Evolutionary conservation across 2,113 vertebrate genomes (phyloP), one percentile per base, ranked within the genome.

Genomic region (Nymphicus hollandicus): DNA sequence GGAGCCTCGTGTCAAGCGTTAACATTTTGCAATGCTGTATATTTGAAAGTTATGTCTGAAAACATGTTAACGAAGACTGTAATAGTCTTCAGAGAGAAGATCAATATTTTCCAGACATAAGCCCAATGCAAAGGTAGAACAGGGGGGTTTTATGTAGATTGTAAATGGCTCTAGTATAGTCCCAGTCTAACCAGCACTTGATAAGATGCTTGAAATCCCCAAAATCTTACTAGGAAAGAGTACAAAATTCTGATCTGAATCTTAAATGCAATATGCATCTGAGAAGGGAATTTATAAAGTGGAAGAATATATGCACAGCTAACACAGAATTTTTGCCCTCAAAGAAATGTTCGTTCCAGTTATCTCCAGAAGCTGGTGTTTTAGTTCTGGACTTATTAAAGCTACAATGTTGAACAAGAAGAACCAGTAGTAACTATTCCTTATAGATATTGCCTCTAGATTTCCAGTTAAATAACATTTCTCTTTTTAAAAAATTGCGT

Each of bases 1-100:
- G 55, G 33, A 89, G 25, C 37, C 84, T 95, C 55, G 63, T 60
- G 50, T 81, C 91, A 91, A 81, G 25, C 24, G 85, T 91, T 89
- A 91, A 61, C 33, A 69, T 85, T 91, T 72, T 92, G 68, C 65
- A 66, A 61, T 94, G 70, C 28, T 49, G 16, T 78, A 2, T 63
- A 83, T 96, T 69, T 97, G 74, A 81, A 95, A 94, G 44, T 88
- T 60, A 44, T 89, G 53, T 47, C 35, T 86, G 52, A 91, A 95
- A 96, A 73, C 43, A 63, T 28, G 27, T 55, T 95, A 56, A 71
- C 76, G 85, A 96, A 94, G 86, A 55, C 9, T 90, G 22, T 35
- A 77, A 82, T 13, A 41, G 41, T 63, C 55, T 84, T 87, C 64
- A 60, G 44, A 66, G 33, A 69, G 50, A 78, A 95, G 28, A 50